These are phyloP conservation scores for Corythornis madagascariensis DNA, from an alignment of 2,113 vertebrate species.

Conservation along the genomic window DNA sequence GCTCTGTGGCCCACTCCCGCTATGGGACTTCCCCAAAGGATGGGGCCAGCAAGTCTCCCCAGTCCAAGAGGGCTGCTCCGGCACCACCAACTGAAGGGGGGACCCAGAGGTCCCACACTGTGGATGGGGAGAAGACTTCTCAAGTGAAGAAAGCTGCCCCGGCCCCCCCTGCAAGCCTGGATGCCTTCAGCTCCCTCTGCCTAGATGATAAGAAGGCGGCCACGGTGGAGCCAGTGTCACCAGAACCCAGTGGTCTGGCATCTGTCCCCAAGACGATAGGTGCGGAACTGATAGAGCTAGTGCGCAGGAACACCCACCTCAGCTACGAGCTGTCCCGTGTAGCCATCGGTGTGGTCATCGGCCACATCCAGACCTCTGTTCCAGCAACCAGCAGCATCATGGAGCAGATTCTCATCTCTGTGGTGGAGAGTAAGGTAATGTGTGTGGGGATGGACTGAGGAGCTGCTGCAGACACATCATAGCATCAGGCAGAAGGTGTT, in stretches of 20 bases:
- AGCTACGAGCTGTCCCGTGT: conserved; percentile 95
- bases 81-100: conserved; percentile 14
- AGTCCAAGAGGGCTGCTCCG: conserved; percentile 51
- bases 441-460: fast-evolving
- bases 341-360: conserved; percentile 91
- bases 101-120: conserved; percentile 6
- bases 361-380: conserved; percentile 89
- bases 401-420: conserved; percentile 92
- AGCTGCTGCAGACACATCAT: background rate
- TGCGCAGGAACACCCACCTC: conserved; percentile 92
- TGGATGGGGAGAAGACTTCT: conserved; percentile 31
- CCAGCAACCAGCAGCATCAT: conserved; percentile 82
- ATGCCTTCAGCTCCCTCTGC: conserved; percentile 64
- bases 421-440: conserved; percentile 94
- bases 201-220: conserved; percentile 63
- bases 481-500: background rate
- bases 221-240: conserved; percentile 64
- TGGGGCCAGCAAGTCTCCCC: conserved; percentile 54
- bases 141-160: conserved; percentile 57
- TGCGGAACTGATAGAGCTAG: conserved; percentile 92
- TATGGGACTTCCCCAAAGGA: conserved; percentile 41
- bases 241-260: conserved; percentile 13
- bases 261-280: conserved; percentile 86
- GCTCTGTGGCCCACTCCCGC: conserved; percentile 20
- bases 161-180: background rate